phyloP scores from a whole-genome alignment of 2,888 invertebrate species.

The Opisthograptis luteolata region DNA sequence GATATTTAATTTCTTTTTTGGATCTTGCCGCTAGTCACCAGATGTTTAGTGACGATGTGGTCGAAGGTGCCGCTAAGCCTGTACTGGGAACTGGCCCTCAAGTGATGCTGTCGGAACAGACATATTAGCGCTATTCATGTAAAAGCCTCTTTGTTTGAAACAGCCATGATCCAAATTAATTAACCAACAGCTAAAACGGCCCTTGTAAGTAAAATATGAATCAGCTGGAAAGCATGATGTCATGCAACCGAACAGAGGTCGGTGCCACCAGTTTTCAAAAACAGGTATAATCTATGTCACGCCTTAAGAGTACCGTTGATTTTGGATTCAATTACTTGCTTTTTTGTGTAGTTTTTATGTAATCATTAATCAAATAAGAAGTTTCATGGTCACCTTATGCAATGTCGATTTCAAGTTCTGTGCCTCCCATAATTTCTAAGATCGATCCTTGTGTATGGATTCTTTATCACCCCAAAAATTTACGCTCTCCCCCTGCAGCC shows the following conservation, averaged over 20 bases:
- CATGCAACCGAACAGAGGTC: constrained; percentile 33
- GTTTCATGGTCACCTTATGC: background rate
- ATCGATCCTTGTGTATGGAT: too few relatives aligned
- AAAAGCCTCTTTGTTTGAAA: constrained; percentile 30
- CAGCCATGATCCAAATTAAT: constrained; percentile 35
- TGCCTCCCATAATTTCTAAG: constrained; percentile 1
- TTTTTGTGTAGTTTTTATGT: constrained; percentile 4
- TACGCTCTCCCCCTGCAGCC: too few relatives aligned
- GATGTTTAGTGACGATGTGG: too few relatives aligned
- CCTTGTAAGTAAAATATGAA: constrained; percentile 34
- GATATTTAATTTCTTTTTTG: too few relatives aligned
- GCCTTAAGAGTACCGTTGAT: constrained; percentile 8
- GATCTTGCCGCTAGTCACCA: too few relatives aligned
- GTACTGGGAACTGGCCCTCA: constrained; percentile 26
- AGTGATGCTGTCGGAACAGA: too few relatives aligned
- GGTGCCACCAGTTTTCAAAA: constrained; percentile 41
- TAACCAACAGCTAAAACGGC: constrained; percentile 26
- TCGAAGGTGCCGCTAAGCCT: too few relatives aligned
- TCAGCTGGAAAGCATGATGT: constrained; percentile 37
- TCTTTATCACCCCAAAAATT: too few relatives aligned
- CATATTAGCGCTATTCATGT: constrained; percentile 20
- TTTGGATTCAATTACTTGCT: constrained; percentile 7
- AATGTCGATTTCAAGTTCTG: background rate
- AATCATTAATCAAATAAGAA: constrained; percentile 4
- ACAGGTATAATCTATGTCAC: constrained; percentile 22